Base-by-base conservation (phyloP, 2,888 invertebrate genomes). In the Lypha dubia region DNA sequence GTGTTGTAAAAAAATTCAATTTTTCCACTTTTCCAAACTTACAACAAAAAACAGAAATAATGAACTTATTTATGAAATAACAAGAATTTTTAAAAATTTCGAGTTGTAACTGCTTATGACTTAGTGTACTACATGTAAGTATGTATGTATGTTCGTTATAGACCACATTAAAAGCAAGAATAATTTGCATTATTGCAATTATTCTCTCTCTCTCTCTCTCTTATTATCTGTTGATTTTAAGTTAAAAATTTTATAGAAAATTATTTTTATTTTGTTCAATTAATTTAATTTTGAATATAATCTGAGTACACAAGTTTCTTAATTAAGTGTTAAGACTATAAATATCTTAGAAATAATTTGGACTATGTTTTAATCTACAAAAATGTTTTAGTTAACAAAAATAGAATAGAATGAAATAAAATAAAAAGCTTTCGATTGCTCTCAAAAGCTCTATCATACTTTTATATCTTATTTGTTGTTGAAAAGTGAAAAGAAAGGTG, bases 401-500 rank as follows among this genome's bases (percentile, higher is more conserved):
- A n/a, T n/a, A n/a, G n/a, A n/a, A 46, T 22, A 62, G 24, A 63
- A 35, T 60, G 17, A 24, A 60, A 49, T 41, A 17, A 65, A 49
- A 35, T 38, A 49, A 67, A 58, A 75, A 76, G 80, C 80, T 80
- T 60, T 73, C 46, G 22, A 28, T 49, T 60, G 24, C 80, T 80
- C 80, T 80, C 49, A 74, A 80, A 80, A 80, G 80, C 80, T 80
- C 44, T 24, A 17, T 11, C 60, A 60, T 38, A 17, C 17, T 32
- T 49, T 17, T 32, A 22, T 60, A 38, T 68, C 6, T 68, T 49
- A 49, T 58, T n/a, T 41, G 46, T 75, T 44, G 35, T 70, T 70
- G 62, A 77, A 81, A 70, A 73, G 68, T 76, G 46, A 83, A 83
- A 77, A 73, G 68, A 62, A 77, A 81, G 67, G 67, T 68, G 68